Evolutionary conservation across 2,888 invertebrate genomes (phyloP).

Genomic region (Diarsia brunnea): DNA sequence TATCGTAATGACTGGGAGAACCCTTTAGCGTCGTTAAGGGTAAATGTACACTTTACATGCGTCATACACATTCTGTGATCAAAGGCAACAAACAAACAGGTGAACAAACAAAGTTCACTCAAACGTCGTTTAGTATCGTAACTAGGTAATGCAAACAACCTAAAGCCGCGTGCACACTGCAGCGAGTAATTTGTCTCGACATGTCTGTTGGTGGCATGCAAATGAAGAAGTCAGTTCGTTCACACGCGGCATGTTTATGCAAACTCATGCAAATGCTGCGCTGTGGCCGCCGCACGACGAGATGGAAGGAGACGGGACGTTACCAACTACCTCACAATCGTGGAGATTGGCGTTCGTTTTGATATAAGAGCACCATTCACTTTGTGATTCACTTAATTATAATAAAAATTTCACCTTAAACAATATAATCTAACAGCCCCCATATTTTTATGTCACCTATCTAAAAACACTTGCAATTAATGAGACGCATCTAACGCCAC

Average conservation of each 20-base stretch:
- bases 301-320: too few relatives aligned
- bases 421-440: too few relatives aligned
- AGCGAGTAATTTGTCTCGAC: neutral
- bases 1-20: too few relatives aligned
- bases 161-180: neutral
- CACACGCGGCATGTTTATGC: slow-evolving; percentile 3
- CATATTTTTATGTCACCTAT: too few relatives aligned
- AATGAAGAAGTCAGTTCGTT: neutral
- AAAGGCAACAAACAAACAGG: neutral
- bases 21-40: too few relatives aligned
- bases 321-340: neutral
- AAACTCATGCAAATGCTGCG: too few relatives aligned
- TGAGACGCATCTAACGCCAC: too few relatives aligned
- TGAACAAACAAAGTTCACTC: too few relatives aligned
- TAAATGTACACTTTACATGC: neutral
- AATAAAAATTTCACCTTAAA: too few relatives aligned
- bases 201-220: slow-evolving; percentile 8
- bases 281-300: too few relatives aligned
- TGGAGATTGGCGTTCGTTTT: neutral
- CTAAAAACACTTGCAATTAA: too few relatives aligned
- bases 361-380: too few relatives aligned
- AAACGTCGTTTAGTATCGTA: neutral
- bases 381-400: neutral
- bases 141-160: neutral
- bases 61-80: neutral